phyloP scores from a whole-genome alignment of 2,113 vertebrate genomes.

The Pogona vitticeps region DNA sequence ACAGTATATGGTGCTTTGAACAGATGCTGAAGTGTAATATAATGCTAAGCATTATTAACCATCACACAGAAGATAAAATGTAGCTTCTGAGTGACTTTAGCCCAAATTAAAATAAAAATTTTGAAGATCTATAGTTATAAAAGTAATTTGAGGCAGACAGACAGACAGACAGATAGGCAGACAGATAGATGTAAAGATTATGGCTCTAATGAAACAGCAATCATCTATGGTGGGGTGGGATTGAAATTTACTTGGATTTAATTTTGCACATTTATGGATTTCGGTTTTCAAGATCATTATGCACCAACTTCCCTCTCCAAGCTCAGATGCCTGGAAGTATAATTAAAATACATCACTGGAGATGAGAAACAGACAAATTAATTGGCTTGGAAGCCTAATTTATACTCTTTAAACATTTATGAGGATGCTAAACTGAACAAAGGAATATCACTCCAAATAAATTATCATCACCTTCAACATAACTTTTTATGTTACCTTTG shows the following conservation, averaged over 20 bases:
- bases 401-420: conserved; percentile 72
- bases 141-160: not conserved
- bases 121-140: conserved; percentile 9
- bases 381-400: conserved; percentile 64
- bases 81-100: not conserved
- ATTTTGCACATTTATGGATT: conserved; percentile 11
- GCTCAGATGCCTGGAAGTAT: conserved; percentile 39
- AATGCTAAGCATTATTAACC: not conserved
- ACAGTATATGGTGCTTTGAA: conserved; percentile 16
- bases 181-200: not conserved
- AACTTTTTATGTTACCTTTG: conserved; percentile 57
- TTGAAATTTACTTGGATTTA: not conserved
- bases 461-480: conserved; percentile 57
- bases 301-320: conserved; percentile 23
- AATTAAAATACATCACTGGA: conserved; percentile 65
- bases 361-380: conserved; percentile 69
- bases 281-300: conserved; percentile 11
- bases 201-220: not conserved
- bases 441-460: conserved; percentile 52
- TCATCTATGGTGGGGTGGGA: not conserved
- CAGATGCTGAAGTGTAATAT: not conserved
- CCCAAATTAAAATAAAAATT: not conserved
- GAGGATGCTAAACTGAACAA: conserved; percentile 59
- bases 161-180: too few relatives aligned
- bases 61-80: not conserved